Evolutionary conservation across 2,113 vertebrate species (phyloP).

Genomic region (Sander lucioperca): DNA sequence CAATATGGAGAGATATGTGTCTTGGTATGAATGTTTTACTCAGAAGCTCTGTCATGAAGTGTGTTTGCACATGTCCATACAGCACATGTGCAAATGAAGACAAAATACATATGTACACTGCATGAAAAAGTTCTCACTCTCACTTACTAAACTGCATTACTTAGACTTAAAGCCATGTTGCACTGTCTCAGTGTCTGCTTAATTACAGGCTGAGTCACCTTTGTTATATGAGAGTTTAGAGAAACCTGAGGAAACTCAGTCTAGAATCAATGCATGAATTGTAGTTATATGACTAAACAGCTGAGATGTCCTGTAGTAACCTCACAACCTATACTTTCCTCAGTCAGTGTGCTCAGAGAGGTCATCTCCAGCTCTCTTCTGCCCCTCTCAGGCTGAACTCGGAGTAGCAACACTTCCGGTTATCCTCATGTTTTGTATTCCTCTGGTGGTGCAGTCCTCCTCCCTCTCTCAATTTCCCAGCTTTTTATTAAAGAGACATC

Average conservation of each 20-base stretch:
- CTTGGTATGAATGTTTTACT: background rate
- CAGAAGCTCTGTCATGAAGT: background rate
- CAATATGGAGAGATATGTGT: constrained; percentile 17
- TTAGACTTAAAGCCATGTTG: too few species aligned
- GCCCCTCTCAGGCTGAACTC: constrained; percentile 64
- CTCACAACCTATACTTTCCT: constrained; percentile 26
- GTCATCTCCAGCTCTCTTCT: constrained; percentile 65
- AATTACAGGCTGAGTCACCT: background rate
- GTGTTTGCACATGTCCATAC: background rate
- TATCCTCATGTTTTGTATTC: constrained; percentile 63
- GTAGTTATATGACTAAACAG: constrained; percentile 45
- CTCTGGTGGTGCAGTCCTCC: constrained; percentile 62
- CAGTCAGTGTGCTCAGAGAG: background rate
- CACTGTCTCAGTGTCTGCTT: background rate
- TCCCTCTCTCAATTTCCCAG: constrained; percentile 48
- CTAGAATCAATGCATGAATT: constrained; percentile 32
- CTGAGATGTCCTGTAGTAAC: constrained; percentile 51
- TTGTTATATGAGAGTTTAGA: background rate
- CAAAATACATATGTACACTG: background rate
- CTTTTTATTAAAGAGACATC: constrained; percentile 43
- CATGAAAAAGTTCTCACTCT: background rate
- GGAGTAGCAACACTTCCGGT: constrained; percentile 76
- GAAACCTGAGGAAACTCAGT: constrained; percentile 27
- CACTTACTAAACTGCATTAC: background rate
- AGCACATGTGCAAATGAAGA: background rate